phyloP scores from a whole-genome alignment of 2,113 vertebrate genomes.

The Oncorhynchus kisutch region DNA sequence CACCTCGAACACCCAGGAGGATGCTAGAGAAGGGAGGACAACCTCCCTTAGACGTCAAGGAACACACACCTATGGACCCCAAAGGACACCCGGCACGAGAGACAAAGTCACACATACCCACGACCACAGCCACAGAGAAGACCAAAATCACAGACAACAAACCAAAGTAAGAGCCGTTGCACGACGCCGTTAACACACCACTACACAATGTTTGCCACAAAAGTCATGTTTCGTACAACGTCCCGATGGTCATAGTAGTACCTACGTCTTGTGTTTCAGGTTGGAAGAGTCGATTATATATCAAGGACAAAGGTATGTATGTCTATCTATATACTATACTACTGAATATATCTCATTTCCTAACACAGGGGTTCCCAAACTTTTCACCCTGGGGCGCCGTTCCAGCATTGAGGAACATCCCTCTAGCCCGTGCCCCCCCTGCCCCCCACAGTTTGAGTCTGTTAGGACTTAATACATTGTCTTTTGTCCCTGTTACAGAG shows the following conservation, averaged over 20 bases:
- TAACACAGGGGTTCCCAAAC: background rate
- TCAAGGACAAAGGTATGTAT: conserved; percentile 59
- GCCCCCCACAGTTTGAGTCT: too few relatives aligned
- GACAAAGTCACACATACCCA: conserved; percentile 18
- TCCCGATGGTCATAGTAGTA: background rate
- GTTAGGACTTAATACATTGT: background rate
- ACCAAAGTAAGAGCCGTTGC: conserved; percentile 29
- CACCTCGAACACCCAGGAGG: conserved; percentile 79
- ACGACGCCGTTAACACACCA: too few relatives aligned
- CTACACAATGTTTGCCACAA: background rate
- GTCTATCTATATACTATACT: too few relatives aligned
- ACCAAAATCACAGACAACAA: conserved; percentile 43
- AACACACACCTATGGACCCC: conserved; percentile 22
- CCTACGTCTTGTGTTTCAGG: conserved; percentile 35
- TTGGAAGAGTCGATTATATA: conserved; percentile 42
- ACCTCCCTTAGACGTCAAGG: background rate
- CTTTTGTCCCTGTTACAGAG: conserved; percentile 67
- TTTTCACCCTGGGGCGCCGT: too few relatives aligned
- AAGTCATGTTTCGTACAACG: background rate
- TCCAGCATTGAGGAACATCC: too few relatives aligned
- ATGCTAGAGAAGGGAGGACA: conserved; percentile 49
- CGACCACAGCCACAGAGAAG: conserved; percentile 21
- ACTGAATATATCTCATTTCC: too few relatives aligned
- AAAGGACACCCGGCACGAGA: conserved; percentile 18
- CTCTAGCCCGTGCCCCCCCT: too few relatives aligned